Evolutionary conservation across 2,113 vertebrate species (phyloP), one percentile per base, ranked within the genome.

Genomic region (Odocoileus virginianus): DNA sequence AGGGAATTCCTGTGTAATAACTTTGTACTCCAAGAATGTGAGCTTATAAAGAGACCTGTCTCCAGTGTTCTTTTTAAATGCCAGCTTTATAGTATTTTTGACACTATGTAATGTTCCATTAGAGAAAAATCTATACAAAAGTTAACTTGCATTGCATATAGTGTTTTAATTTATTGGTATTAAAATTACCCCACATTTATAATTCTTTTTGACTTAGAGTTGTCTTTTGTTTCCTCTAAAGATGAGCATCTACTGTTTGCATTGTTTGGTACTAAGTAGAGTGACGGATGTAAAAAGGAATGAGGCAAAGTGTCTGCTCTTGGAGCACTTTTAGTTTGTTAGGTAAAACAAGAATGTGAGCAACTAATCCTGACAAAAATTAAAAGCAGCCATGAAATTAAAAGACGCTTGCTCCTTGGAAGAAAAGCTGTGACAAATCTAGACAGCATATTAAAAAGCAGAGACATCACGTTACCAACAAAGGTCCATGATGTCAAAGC

Each of bases 11-110:
- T 83, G 1, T 67, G 19, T 94, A 71, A 76, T 43, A 45, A 27
- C 54, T 58, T 87, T 50, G n/a, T n/a, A 8, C 0, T 10, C 55
- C 4, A 84, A 74, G 50, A 88, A 58, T 79, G 9, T 52, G 52
- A 90, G 36, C 79, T 87, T 12, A 67, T 47, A 87, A 60, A 54
- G 67, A 85, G 85, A 7, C 6, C 43, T 93, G 81, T 25, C 33
- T 96, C 12, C 28, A 85, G 27, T 36, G 19, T 84, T 90, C 74
- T 94, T 95, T 43, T 94, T 60, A 92, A 94, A 93, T 88, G 14
- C 27, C 21, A 74, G 28, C 2, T 79, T 71, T 61, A 21, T 86
- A 67, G 33, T 67, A 47, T 54, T 76, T 33, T 76, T 87, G 52
- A 67, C 58, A 81, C 84, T 61, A 52, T 54, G 6, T 89, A 30